These are phyloP conservation scores for Nanorana parkeri DNA, from an alignment of 2,113 vertebrate genomes.

Conservation along the genomic window DNA sequence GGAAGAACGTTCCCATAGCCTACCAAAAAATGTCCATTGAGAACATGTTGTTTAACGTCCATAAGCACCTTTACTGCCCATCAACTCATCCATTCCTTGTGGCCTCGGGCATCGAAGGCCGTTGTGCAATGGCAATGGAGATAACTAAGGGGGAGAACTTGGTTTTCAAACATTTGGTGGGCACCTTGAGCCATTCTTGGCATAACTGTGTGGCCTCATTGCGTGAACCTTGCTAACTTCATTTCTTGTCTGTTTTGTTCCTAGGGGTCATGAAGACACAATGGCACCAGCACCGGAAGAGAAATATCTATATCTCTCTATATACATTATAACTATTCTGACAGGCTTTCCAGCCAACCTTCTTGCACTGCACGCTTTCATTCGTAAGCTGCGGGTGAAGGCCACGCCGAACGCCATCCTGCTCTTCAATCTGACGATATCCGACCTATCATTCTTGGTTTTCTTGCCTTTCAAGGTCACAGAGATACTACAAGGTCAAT, in stretches of 20 bases:
- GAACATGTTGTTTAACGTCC: too few relatives aligned
- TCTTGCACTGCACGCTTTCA: slow-evolving; percentile 62
- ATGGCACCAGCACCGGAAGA: slow-evolving; percentile 35
- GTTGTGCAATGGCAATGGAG: too few relatives aligned
- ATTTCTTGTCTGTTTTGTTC: background rate
- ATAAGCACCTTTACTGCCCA: too few relatives aligned
- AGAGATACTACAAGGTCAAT: slow-evolving; percentile 56
- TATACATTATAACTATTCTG: slow-evolving; percentile 62
- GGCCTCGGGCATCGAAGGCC: too few relatives aligned
- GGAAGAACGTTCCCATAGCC: too few relatives aligned
- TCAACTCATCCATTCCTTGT: too few relatives aligned
- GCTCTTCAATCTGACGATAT: slow-evolving; percentile 65
- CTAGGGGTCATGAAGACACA: slow-evolving; percentile 44
- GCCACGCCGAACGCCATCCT: slow-evolving; percentile 60
- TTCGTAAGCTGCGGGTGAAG: slow-evolving; percentile 58
- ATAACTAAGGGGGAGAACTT: too few relatives aligned
- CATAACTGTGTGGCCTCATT: background rate
- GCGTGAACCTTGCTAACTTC: background rate
- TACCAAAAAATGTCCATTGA: too few relatives aligned
- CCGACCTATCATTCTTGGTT: slow-evolving; percentile 62
- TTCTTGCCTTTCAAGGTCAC: slow-evolving; percentile 64
- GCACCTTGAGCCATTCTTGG: too few relatives aligned
- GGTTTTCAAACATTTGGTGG: too few relatives aligned
- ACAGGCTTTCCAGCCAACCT: slow-evolving; percentile 67
- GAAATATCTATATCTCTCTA: slow-evolving; percentile 53